Conservation (phyloP, 1,140 invertebrate genomes). For the Reticulitermes speratus region DNA sequence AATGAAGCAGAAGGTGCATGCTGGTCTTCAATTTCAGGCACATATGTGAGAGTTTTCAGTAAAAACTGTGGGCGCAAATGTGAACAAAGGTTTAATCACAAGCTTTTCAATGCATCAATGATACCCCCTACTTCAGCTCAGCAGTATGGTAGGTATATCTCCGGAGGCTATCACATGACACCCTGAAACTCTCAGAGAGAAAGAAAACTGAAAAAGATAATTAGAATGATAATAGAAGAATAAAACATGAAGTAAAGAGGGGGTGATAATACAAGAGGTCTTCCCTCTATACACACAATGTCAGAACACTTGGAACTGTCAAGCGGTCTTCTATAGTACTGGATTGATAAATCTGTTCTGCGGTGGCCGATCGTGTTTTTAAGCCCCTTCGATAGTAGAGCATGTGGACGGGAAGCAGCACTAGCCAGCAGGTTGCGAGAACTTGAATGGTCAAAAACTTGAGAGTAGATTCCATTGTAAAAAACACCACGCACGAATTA, state of each 20-base stretch:
- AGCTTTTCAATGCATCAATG: not conserved
- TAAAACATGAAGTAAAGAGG: not conserved
- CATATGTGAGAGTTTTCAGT: not conserved
- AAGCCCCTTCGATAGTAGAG: not conserved
- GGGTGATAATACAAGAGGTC: not conserved
- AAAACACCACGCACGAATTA: not conserved
- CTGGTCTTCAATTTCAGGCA: not conserved
- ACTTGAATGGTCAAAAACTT: not conserved
- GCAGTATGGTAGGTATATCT: not conserved
- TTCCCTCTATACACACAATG: conserved; percentile 1
- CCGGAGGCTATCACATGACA: not conserved
- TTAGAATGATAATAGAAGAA: conserved; percentile 19
- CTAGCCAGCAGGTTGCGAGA: not conserved
- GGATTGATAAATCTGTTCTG: conserved; percentile 15
- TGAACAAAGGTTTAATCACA: not conserved
- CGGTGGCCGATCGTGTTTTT: conserved; percentile 13
- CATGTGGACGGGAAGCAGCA: not conserved
- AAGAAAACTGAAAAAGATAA: conserved; percentile 14
- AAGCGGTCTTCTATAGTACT: not conserved
- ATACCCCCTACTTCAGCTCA: not conserved
- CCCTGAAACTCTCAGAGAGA: not conserved
- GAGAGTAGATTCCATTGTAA: not conserved
- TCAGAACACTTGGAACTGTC: not conserved
- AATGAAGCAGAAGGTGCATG: not conserved
- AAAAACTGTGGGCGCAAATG: not conserved